These are phyloP conservation scores for Pseudomyrmex pallidus DNA, from an alignment of 1,140 invertebrate genomes.

Conservation along the genomic window DNA sequence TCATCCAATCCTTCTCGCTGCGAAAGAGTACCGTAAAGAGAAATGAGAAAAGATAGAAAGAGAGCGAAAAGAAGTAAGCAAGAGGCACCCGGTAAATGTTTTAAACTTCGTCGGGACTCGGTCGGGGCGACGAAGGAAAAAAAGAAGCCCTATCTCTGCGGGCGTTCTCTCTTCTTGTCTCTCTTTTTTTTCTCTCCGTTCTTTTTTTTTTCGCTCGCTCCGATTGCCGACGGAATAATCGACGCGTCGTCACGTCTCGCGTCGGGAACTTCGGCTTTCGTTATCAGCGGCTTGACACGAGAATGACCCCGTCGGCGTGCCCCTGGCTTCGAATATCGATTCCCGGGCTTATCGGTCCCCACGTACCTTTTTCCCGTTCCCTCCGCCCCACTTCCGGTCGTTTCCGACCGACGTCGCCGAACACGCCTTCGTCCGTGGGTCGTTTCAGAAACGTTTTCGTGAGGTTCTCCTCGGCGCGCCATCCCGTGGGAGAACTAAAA, in stretches of 20 bases:
- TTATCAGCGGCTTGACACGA: conserved; percentile 50
- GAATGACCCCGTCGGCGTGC: conserved; percentile 64
- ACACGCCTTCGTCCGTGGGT: conserved; percentile 3
- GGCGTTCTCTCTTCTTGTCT: conserved; percentile 3
- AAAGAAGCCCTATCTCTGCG: not conserved
- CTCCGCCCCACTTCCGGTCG: not conserved
- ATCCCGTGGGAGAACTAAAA: conserved; percentile 67
- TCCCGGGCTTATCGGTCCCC: conserved; percentile 67
- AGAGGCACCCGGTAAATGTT: conserved; percentile 66
- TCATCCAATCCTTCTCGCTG: conserved; percentile 6
- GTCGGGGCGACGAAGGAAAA: conserved; percentile 29
- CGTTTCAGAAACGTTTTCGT: conserved; percentile 64
- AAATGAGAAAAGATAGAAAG: conserved; percentile 7
- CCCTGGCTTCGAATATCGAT: conserved; percentile 66
- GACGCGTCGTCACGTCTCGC: conserved; percentile 30
- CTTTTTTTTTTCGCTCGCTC: conserved; percentile 6
- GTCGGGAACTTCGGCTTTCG: conserved; percentile 7
- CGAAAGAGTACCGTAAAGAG: conserved; percentile 17
- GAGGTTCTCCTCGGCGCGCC: conserved; percentile 65
- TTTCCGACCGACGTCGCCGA: conserved; percentile 21
- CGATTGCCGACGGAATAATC: conserved; percentile 37
- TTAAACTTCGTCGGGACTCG: conserved; percentile 72
- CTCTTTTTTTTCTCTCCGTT: not conserved
- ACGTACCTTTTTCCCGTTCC: conserved; percentile 30
- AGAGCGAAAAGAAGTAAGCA: not conserved